Evolutionary conservation across 2,888 invertebrate species (phyloP), one percentile per base, ranked within the genome.

Genomic region (Linnaemya vulpina): DNA sequence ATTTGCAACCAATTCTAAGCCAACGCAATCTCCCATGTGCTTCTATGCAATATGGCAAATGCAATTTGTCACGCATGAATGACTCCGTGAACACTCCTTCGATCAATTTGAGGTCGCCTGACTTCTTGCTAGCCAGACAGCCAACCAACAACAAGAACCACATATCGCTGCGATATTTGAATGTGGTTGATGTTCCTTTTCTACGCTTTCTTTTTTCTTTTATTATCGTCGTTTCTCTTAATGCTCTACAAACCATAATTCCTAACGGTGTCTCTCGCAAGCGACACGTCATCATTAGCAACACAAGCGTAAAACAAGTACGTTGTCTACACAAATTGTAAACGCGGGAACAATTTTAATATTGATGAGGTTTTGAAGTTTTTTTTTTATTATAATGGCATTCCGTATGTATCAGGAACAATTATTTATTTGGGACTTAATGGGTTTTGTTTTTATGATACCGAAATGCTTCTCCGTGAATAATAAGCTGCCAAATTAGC

Each of bases 31-130:
- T 55, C 75, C 68, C 82, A 76, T 75, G 82, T 76, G 82, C 43
- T 49, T 55, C 76, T n/a, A 40, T 43, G 71, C 77, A 80, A 51
- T 70, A 81, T 60, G 81, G 75, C 65, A 84, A 84, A 81, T 84
- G 68, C 77, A 84, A 84, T 84, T 84, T 84, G 81, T 84, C 77
- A 78, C 70, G 77, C 84, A 84, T 77, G 77, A 84, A 77, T 84
- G 74, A 81, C 77, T 84, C 51, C 25, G 58, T 65, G 74, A 79
- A 77, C 74, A 81, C 84, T 81, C 70, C 81, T 81, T 84, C 77
- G 70, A 78, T 77, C 68, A 77, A 77, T 68, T 84, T 84, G 81
- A 74, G 74, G 77, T 84, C 81, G 74, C 77, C 73, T 53, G 76
- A 70, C 73, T 60, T 76, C 71, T 76, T 71, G 43, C 55, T 71